Evolutionary conservation across 2,797 vertebrate species (phyloP).

Genomic region (Notamacropus eugenii): DNA sequence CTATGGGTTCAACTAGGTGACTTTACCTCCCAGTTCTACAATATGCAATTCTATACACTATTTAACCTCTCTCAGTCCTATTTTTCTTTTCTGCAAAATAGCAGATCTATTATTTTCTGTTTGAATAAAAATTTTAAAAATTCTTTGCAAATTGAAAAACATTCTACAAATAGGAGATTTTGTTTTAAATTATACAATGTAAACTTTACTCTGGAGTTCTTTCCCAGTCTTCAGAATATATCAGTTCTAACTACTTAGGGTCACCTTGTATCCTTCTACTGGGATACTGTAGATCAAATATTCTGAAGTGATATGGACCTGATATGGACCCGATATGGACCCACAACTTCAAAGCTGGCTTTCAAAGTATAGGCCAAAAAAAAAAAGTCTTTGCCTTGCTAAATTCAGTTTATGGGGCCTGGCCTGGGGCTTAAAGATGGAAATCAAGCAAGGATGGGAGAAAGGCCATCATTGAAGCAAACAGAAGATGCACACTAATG

Average conservation of each 20-base stretch:
- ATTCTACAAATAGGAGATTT: not conserved
- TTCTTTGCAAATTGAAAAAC: not conserved
- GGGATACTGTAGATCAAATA: not conserved
- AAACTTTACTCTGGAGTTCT: not conserved
- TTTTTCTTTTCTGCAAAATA: not conserved
- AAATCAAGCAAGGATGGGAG: not conserved
- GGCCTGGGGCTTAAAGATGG: not conserved
- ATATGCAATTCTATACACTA: too few relatives aligned
- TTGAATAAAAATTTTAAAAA: not conserved
- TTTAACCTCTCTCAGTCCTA: too few relatives aligned
- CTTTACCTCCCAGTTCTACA: too few relatives aligned
- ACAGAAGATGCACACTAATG: not conserved
- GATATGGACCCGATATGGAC: not conserved
- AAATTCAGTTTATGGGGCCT: not conserved
- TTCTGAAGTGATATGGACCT: not conserved
- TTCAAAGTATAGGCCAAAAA: not conserved
- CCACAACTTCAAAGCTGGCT: not conserved
- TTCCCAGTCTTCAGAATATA: not conserved
- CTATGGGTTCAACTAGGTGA: too few relatives aligned
- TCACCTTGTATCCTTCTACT: not conserved
- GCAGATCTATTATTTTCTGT: not conserved
- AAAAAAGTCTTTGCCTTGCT: not conserved
- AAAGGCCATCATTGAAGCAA: not conserved
- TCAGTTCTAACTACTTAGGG: not conserved
- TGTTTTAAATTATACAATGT: not conserved